Base-by-base conservation (phyloP, 2,888 invertebrate genomes). In the Megalurothrips usitatus region DNA sequence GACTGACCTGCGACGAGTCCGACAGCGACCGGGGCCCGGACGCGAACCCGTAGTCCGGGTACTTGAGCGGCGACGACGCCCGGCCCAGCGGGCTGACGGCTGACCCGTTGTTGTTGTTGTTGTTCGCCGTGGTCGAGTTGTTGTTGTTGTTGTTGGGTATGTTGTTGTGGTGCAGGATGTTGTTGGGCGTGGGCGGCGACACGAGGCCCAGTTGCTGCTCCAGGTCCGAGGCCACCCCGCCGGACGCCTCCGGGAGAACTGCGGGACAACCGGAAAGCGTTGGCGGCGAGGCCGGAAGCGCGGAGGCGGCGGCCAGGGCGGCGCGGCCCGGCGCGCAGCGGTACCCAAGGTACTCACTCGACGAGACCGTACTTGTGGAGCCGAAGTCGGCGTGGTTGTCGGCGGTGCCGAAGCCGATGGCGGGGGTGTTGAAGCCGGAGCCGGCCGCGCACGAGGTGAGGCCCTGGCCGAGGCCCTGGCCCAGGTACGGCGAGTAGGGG, bases 401-500 rank as follows among this genome's bases (percentile, higher is more conserved):
- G 19, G 91, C 89, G 83, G 93, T 92, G 10, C 92, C 90, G 85
- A 94, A 94, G 58, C 93, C 93, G 80, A 94, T 87, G 0, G 93
- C 91, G 0, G 94, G 93, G 81, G 93, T 92, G 87, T 93, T 93
- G 87, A 94, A 94, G 82, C 84, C 84, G 81, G 84, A 84, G 79
- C 84, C 84, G 80, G 85, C 83, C 26, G 87, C 82, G 85, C 86
- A 78, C 85, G 87, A 83, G 85, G 87, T 79, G 87, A 80, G 81
- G 81, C 68, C 68, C 68, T 75, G 68, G 68, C 68, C 68, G 85
- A 96, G 90, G 87, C 68, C 68, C 68, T 75, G 68, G 68, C 68
- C 68, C 85, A 96, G 90, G 87, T 96, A 96, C 19, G 95, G 94
- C 0, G 95, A 94, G 87, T 96, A 96, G 19, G 94, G 95, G 82